These are phyloP conservation scores for Champsocephalus gunnari DNA, from an alignment of 2,797 vertebrate genomes.

Conservation along the genomic window DNA sequence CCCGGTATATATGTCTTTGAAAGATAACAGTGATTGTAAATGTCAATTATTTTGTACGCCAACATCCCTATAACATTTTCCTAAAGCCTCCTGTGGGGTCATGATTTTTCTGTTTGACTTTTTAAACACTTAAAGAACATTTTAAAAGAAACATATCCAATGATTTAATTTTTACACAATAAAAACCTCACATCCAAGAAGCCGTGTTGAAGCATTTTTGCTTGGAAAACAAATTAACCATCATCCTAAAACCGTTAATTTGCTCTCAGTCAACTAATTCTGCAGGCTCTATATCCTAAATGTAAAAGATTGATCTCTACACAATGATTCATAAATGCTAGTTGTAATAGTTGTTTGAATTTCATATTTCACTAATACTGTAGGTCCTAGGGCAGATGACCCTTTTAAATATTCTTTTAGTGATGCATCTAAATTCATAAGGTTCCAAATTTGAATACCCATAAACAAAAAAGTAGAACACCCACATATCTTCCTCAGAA, in stretches of 20 bases:
- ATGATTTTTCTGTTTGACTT: no score
- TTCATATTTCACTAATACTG: neutral
- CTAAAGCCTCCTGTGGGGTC: no score
- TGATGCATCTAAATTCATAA: no score
- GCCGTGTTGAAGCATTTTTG: neutral
- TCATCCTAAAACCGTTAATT: neutral
- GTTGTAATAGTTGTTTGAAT: neutral
- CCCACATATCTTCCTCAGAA: no score
- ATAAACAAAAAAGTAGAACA: no score
- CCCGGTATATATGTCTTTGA: conserved; percentile 41
- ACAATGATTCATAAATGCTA: neutral
- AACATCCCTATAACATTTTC: neutral
- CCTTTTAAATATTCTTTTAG: no score
- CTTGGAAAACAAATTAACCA: neutral
- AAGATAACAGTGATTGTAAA: conserved; percentile 21
- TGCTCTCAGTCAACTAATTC: neutral
- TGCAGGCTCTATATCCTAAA: neutral
- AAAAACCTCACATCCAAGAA: neutral
- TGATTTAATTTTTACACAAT: no score
- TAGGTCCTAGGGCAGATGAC: no score
- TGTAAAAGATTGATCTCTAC: neutral
- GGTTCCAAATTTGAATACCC: no score
- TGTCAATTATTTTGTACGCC: conserved; percentile 4
- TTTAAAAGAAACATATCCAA: no score
- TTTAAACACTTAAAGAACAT: no score